These are phyloP conservation scores for Druon quercuslanigerum DNA, from an alignment of 1,140 invertebrate species.

Conservation along the genomic window DNA sequence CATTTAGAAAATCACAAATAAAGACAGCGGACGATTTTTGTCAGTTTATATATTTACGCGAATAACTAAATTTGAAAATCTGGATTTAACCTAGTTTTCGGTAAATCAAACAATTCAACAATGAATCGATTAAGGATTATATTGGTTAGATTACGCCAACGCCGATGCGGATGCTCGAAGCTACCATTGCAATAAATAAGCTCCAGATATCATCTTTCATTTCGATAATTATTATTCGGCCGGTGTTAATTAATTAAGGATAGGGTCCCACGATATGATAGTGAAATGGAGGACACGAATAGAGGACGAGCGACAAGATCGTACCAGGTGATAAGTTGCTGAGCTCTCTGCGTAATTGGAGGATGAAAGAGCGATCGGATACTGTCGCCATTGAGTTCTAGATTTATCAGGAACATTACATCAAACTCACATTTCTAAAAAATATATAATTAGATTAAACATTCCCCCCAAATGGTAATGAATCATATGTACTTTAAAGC, in stretches of 20 bases:
- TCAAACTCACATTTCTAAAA: neutral
- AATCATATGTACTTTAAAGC: neutral
- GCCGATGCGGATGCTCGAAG: conserved; percentile 52
- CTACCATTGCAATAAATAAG: conserved; percentile 66
- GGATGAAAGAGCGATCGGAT: conserved; percentile 69
- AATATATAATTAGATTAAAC: neutral
- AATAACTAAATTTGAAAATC: too few species aligned
- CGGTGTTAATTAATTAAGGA: conserved; percentile 64
- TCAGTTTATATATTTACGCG: too few species aligned
- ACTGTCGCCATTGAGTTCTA: conserved; percentile 58
- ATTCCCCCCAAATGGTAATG: neutral
- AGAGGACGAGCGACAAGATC: conserved; percentile 55
- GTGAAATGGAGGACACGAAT: conserved; percentile 43
- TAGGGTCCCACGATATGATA: conserved; percentile 48
- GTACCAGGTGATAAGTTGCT: conserved; percentile 64
- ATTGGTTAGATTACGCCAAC: conserved; percentile 60
- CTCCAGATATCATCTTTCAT: conserved; percentile 69
- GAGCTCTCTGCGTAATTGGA: conserved; percentile 68
- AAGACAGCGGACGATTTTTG: too few species aligned
- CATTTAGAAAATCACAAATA: too few species aligned
- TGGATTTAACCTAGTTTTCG: too few species aligned
- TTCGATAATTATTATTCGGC: conserved; percentile 72
- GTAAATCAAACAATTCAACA: conserved; percentile 59
- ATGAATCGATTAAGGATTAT: conserved; percentile 63
- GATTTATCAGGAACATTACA: neutral